Conservation (phyloP, 1,140 invertebrate genomes). For the Drosophila teissieri region DNA sequence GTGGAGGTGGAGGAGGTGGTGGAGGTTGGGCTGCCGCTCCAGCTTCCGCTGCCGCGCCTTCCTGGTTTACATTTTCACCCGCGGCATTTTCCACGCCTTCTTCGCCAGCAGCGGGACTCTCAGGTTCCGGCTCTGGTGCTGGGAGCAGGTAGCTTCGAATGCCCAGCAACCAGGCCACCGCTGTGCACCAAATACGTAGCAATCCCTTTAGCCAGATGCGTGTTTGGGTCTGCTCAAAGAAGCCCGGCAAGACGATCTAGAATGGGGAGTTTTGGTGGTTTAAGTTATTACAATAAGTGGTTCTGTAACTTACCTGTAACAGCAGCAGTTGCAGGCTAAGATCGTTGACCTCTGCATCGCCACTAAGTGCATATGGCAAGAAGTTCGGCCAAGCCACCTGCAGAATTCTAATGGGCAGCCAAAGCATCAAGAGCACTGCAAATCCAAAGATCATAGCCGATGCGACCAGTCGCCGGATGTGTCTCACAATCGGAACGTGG, state of each 20-base stretch:
- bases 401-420: conserved; percentile 96
- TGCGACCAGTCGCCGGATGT: conserved; percentile 94
- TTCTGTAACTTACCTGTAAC: conserved; percentile 88
- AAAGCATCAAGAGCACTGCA: conserved; percentile 97
- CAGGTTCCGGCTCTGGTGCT: conserved; percentile 83
- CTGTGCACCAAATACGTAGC: conserved; percentile 94
- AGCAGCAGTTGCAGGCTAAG: conserved; percentile 96
- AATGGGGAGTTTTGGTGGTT: background rate
- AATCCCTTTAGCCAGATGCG: conserved; percentile 95
- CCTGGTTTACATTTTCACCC: conserved; percentile 17
- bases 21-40: conserved; percentile 31
- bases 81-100: conserved; percentile 31
- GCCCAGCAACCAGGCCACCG: conserved; percentile 93
- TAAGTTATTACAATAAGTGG: background rate
- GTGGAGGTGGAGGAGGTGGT: conserved; percentile 64
- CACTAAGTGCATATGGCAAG: conserved; percentile 95
- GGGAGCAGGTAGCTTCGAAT: conserved; percentile 95
- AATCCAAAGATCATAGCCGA: conserved; percentile 98
- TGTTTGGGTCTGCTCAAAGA: conserved; percentile 98
- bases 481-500: conserved; percentile 96
- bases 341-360: conserved; percentile 94
- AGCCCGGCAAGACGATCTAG: conserved; percentile 95
- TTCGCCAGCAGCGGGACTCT: conserved; percentile 74
- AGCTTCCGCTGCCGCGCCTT: conserved; percentile 3
- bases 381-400: conserved; percentile 93